Conservation (phyloP, 1,140 invertebrate genomes). For the Drosophila pallidifrons region DNA sequence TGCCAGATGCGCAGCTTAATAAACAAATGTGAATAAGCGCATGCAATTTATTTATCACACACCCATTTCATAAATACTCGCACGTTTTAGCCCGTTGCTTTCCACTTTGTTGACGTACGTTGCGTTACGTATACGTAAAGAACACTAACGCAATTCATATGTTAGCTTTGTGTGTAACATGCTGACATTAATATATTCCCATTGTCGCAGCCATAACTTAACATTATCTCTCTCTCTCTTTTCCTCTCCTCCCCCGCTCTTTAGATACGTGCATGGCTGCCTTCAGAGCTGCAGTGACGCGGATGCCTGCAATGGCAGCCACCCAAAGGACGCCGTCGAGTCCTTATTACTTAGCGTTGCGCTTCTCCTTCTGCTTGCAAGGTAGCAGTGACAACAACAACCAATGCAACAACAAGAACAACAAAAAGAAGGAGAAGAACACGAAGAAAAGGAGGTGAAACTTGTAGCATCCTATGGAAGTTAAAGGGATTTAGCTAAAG, state of each 20-base stretch:
- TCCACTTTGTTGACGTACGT: conserved; percentile 11
- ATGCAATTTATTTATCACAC: conserved; percentile 6
- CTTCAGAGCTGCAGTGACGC: conserved; percentile 95
- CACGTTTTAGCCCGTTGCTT: background rate
- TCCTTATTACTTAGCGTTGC: conserved; percentile 57
- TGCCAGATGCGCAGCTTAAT: conserved; percentile 3
- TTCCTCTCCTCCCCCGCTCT: background rate
- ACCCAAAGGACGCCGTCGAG: conserved; percentile 39
- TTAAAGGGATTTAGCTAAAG: conserved; percentile 49
- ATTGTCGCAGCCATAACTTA: conserved; percentile 51
- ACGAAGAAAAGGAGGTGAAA: conserved; percentile 9
- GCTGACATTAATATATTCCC: conserved; percentile 40
- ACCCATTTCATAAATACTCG: background rate
- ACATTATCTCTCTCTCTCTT: conserved; percentile 43
- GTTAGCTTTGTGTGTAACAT: conserved; percentile 39
- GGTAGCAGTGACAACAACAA: conserved; percentile 62
- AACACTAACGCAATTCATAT: conserved; percentile 32
- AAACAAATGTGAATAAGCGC: conserved; percentile 8
- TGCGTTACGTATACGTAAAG: background rate
- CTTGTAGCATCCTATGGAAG: conserved; percentile 15
- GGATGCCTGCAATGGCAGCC: conserved; percentile 91
- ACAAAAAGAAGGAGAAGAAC: conserved; percentile 8
- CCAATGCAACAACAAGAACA: conserved; percentile 13
- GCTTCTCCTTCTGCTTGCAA: conserved; percentile 47
- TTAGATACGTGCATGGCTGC: conserved; percentile 93